A percentile compares a stretch with the other conserved stretches of the same genome.
Conservation (phyloP, 2,888 invertebrate species). For the Actias luna region DNA sequence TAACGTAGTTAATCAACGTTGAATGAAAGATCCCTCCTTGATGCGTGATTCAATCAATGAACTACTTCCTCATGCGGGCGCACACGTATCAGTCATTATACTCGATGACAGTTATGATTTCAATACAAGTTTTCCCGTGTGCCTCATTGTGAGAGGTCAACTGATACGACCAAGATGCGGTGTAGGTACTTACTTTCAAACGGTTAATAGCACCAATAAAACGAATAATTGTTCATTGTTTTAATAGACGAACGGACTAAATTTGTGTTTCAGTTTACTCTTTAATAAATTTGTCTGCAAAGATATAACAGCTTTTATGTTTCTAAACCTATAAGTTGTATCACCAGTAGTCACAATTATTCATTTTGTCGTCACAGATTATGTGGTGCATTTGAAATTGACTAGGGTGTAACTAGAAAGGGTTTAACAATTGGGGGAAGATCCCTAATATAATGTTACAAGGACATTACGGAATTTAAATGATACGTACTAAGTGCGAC, state of each 20-base stretch:
- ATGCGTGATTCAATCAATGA: slow-evolving; percentile 66
- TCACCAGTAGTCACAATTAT: slow-evolving; percentile 1
- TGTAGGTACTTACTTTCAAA: slow-evolving; percentile 46
- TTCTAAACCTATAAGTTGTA: background rate
- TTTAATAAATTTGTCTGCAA: slow-evolving; percentile 9
- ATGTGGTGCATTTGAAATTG: slow-evolving; percentile 48
- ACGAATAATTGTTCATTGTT: slow-evolving; percentile 63
- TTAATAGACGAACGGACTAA: slow-evolving; percentile 33
- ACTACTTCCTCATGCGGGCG: slow-evolving; percentile 77
- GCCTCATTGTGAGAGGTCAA: slow-evolving; percentile 70
- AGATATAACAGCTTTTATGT: background rate
- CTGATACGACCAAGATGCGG: slow-evolving; percentile 64
- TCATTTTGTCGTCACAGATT: slow-evolving; percentile 44
- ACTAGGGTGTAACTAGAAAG: slow-evolving; percentile 67
- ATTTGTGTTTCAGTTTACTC: slow-evolving; percentile 10
- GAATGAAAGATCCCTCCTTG: slow-evolving; percentile 53
- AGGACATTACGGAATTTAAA: slow-evolving; percentile 44
- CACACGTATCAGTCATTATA: slow-evolving; percentile 63
- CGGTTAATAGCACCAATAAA: slow-evolving; percentile 69
- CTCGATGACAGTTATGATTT: slow-evolving; percentile 71
- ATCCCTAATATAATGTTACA: slow-evolving; percentile 50
- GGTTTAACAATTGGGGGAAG: slow-evolving; percentile 68
- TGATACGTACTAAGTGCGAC: slow-evolving; percentile 20
- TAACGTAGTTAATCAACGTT: slow-evolving; percentile 52
- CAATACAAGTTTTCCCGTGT: slow-evolving; percentile 70